phyloP scores from a whole-genome alignment of 1,140 invertebrate genomes.

The Aphelinus atriplicis region DNA sequence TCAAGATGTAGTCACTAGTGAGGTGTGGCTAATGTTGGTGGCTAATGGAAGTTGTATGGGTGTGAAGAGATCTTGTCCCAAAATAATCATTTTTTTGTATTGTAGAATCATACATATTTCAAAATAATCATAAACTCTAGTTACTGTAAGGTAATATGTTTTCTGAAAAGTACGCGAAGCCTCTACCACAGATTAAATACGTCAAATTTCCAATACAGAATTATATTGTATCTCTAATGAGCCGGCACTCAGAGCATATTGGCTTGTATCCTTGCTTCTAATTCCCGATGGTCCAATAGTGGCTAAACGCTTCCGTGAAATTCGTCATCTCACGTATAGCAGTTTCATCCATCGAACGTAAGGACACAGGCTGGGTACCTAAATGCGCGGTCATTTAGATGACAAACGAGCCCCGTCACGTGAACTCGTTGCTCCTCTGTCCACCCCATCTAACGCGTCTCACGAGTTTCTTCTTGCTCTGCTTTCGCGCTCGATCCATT shows the following conservation, averaged over 20 bases:
- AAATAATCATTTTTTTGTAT: no score
- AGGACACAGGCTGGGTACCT: constrained; percentile 31
- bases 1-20: no score
- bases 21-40: no score
- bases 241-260: not conserved
- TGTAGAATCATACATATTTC: no score
- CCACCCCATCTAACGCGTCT: constrained; percentile 38
- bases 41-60: no score
- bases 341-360: not conserved
- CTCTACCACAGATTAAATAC: no score
- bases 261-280: not conserved
- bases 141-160: no score
- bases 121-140: no score
- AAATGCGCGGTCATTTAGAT: constrained; percentile 64
- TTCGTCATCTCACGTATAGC: constrained; percentile 22
- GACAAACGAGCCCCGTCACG: constrained; percentile 65
- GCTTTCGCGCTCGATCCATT: constrained; percentile 64
- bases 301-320: constrained; percentile 24
- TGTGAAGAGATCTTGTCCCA: no score
- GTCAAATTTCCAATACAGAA: no score
- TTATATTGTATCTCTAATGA: constrained; percentile 5
- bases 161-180: no score
- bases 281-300: not conserved
- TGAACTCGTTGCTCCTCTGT: constrained; percentile 39
- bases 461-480: constrained; percentile 22